These are phyloP conservation scores for Liodrosophila aerea DNA, from an alignment of 2,888 invertebrate genomes.

Conservation along the genomic window DNA sequence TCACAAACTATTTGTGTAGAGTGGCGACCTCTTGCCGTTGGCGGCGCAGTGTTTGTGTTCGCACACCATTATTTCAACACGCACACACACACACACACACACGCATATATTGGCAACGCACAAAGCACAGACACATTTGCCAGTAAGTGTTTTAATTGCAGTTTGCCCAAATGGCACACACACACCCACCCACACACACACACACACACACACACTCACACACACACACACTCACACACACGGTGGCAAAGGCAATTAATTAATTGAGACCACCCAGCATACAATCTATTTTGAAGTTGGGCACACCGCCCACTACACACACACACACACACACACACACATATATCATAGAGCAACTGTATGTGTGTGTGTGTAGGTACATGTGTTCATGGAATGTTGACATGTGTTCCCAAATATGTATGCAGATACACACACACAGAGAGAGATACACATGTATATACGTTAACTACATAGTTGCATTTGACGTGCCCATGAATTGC, in stretches of 20 bases:
- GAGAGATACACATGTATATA: slow-evolving; percentile 23
- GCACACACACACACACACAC: slow-evolving; percentile 33
- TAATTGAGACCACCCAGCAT: slow-evolving; percentile 66
- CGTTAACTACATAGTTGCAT: slow-evolving; percentile 47
- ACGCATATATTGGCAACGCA: slow-evolving; percentile 1
- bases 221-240: slow-evolving; percentile 16
- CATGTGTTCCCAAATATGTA: slow-evolving; percentile 76
- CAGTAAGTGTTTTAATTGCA: slow-evolving; percentile 74
- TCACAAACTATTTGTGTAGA: slow-evolving; percentile 76
- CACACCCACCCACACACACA: slow-evolving; percentile 11
- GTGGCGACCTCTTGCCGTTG: slow-evolving; percentile 65
- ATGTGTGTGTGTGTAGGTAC: slow-evolving; percentile 50
- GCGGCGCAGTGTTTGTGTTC: slow-evolving; percentile 60
- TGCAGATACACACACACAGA: slow-evolving; percentile 34
- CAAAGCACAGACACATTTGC: slow-evolving; percentile 55
- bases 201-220: slow-evolving; percentile 12
- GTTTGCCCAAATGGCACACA: slow-evolving; percentile 61
- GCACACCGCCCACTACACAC: slow-evolving; percentile 39
- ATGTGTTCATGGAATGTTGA: slow-evolving; percentile 77
- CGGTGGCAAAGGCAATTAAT: slow-evolving; percentile 70
- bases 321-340: slow-evolving; percentile 17
- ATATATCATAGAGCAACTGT: slow-evolving; percentile 15
- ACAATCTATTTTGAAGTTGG: slow-evolving; percentile 26
- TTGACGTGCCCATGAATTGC: slow-evolving; percentile 56
- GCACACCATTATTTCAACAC: slow-evolving; percentile 56